A percentile compares a stretch with the other conserved stretches of the same genome.
phyloP scores from a whole-genome alignment of 2,888 invertebrate genomes.

The Diogma glabrata region DNA sequence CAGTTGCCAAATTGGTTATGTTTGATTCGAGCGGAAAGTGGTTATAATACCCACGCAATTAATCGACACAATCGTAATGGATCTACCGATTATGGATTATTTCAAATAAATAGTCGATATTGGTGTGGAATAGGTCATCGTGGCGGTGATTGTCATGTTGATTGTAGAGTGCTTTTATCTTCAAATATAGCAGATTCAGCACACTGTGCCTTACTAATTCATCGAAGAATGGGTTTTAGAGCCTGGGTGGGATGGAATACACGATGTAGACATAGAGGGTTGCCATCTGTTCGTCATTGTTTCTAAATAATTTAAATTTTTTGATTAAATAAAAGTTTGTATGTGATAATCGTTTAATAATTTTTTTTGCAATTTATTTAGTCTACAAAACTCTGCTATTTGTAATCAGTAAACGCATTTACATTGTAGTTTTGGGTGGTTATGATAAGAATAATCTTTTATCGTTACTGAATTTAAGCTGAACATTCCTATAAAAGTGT shows the following conservation, averaged over 20 bases:
- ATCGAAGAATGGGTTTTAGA: neutral
- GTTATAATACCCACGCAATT: neutral
- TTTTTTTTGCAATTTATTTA: too few species aligned
- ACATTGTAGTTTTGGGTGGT: too few species aligned
- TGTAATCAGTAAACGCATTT: too few species aligned
- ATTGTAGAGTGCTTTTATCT: constrained; percentile 35
- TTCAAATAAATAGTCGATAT: constrained; percentile 54
- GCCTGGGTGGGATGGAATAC: neutral
- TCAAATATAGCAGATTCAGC: neutral
- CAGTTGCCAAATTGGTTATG: neutral
- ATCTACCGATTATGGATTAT: neutral
- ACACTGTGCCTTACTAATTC: neutral
- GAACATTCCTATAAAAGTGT: too few species aligned
- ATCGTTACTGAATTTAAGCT: too few species aligned
- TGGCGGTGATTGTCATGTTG: constrained; percentile 56
- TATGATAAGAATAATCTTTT: too few species aligned
- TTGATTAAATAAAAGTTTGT: too few species aligned
- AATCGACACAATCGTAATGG: neutral
- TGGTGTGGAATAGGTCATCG: constrained; percentile 54
- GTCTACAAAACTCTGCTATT: too few species aligned
- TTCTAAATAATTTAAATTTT: too few species aligned
- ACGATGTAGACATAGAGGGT: neutral
- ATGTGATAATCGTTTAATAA: too few species aligned
- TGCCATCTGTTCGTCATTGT: neutral
- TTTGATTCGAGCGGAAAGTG: neutral